Percentiles rank a stretch among this genome's conserved stretches.
These are phyloP conservation scores for Cynocephalus volans DNA, from an alignment of 2,113 vertebrate species.

Conservation along the genomic window DNA sequence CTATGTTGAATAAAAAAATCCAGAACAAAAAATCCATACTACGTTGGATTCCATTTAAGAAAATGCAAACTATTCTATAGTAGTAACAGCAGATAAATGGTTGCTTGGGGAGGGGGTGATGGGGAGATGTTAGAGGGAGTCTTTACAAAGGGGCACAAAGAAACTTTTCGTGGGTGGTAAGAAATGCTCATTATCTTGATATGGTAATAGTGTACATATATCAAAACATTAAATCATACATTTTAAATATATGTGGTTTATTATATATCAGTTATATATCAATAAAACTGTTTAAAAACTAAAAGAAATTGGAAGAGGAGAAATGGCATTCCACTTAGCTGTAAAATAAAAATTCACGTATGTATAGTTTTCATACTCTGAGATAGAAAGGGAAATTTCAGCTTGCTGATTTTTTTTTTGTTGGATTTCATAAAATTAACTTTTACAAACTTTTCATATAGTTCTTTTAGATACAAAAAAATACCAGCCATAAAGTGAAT, in stretches of 20 bases:
- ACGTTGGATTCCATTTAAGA: not conserved
- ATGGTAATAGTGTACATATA: not conserved
- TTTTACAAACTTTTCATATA: not conserved
- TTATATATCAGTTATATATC: not conserved
- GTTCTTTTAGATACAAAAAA: not conserved
- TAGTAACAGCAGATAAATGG: not conserved
- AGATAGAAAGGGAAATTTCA: not conserved
- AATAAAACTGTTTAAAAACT: not conserved
- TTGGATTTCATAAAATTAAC: not conserved
- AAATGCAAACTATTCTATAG: not conserved
- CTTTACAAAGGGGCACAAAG: not conserved
- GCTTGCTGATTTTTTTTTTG: not conserved
- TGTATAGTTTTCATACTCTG: not conserved
- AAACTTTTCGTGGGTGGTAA: not conserved
- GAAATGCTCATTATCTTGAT: not conserved
- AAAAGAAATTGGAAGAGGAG: not conserved
- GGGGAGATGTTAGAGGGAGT: not conserved
- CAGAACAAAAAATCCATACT: not conserved
- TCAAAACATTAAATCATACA: not conserved
- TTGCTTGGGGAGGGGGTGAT: not conserved
- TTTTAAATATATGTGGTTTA: not conserved
- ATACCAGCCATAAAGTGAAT: not conserved
- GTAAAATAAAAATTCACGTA: not conserved
- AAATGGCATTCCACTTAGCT: not conserved
- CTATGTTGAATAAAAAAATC: not conserved